These are phyloP conservation scores for Chamaetylas fuelleborni DNA, from an alignment of 2,113 vertebrate species.

Conservation along the genomic window DNA sequence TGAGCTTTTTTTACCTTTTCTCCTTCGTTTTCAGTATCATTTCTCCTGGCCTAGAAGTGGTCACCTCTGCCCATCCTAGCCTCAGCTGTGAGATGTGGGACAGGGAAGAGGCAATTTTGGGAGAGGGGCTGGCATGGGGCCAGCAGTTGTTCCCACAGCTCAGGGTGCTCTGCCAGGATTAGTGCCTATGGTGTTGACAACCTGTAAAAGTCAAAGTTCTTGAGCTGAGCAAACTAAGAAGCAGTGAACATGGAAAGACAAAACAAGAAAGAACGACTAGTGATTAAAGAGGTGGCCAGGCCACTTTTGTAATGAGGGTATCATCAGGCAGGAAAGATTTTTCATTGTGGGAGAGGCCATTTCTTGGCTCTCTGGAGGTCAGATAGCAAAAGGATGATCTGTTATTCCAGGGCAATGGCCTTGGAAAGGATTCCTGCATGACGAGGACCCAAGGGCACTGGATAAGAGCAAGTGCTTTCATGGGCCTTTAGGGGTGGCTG, in stretches of 20 bases:
- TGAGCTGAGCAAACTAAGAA: background rate
- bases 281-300: background rate
- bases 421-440: background rate
- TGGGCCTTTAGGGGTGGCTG: background rate
- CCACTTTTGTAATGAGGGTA: background rate
- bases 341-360: background rate
- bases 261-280: background rate
- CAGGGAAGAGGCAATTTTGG: background rate
- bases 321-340: background rate
- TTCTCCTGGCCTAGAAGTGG: background rate
- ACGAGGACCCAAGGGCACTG: rapidly evolving
- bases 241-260: background rate
- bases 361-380: background rate
- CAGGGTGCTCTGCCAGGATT: rapidly evolving
- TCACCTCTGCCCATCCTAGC: background rate
- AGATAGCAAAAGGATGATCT: background rate
- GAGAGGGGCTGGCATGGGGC: rapidly evolving
- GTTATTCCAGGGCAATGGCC: background rate
- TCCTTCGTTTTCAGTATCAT: background rate
- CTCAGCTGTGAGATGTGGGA: background rate
- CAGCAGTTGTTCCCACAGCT: background rate
- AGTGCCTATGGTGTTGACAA: background rate
- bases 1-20: background rate
- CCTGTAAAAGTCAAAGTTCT: background rate
- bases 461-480: constrained; percentile 4